Evolutionary conservation across 2,113 vertebrate species (phyloP).

Genomic region (Archocentrus centrarchus): DNA sequence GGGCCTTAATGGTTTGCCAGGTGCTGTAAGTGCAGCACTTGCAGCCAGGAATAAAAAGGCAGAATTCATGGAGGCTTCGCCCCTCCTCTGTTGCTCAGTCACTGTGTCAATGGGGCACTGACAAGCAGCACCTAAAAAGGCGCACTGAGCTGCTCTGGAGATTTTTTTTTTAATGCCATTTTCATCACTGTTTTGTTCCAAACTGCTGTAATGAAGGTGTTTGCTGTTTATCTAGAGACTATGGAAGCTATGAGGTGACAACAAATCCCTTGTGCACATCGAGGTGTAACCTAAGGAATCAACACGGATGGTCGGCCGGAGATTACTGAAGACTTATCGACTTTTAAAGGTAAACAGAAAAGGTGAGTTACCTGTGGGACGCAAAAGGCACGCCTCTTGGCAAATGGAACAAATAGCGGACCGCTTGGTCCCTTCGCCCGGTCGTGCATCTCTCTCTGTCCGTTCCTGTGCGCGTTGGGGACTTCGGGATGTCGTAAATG

Average conservation of each 20-base stretch:
- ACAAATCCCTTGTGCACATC: slow-evolving; percentile 36
- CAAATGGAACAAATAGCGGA: slow-evolving; percentile 74
- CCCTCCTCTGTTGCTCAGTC: slow-evolving; percentile 67
- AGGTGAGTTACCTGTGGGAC: slow-evolving; percentile 44
- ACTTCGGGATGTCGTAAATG: slow-evolving; percentile 5
- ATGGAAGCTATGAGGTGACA: slow-evolving; percentile 13
- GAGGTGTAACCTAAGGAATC: slow-evolving; percentile 61
- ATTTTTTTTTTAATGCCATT: neutral
- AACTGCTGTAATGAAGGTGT: neutral
- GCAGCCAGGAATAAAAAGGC: slow-evolving; percentile 18
- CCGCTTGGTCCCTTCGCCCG: neutral
- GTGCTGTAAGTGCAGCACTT: slow-evolving; percentile 22
- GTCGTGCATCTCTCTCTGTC: slow-evolving; percentile 19
- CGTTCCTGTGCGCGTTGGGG: neutral
- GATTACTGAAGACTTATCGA: slow-evolving; percentile 39
- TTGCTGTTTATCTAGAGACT: slow-evolving; percentile 17
- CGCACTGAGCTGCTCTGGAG: neutral
- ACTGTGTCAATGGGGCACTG: slow-evolving; percentile 59
- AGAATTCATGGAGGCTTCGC: slow-evolving; percentile 34
- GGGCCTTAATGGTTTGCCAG: slow-evolving; percentile 25
- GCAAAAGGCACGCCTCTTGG: slow-evolving; percentile 62
- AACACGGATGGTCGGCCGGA: slow-evolving; percentile 28
- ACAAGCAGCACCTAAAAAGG: neutral
- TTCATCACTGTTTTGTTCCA: neutral
- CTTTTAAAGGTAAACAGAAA: slow-evolving; percentile 43